phyloP scores from a whole-genome alignment of 2,797 vertebrate species.

The Tarsius wallacei region DNA sequence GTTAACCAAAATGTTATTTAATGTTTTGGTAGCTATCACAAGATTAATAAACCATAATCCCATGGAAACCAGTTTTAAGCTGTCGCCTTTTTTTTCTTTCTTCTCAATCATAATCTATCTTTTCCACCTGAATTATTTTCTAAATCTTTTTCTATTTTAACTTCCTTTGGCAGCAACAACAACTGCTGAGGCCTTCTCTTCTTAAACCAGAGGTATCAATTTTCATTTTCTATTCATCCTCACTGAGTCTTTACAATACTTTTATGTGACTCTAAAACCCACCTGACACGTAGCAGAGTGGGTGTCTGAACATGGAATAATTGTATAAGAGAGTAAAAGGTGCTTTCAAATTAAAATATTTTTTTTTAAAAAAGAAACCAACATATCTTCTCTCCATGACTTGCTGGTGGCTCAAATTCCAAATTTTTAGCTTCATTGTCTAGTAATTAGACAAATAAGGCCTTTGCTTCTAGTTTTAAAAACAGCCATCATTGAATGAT shows the following conservation, averaged over 20 bases:
- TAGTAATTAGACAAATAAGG: not conserved
- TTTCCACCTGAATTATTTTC: constrained; percentile 83
- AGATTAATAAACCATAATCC: not conserved
- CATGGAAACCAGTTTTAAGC: constrained; percentile 62
- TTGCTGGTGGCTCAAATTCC: not conserved
- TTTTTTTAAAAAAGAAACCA: not conserved
- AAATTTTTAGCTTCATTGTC: not conserved
- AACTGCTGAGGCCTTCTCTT: constrained; percentile 98
- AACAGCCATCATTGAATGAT: not conserved
- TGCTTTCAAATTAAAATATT: not conserved
- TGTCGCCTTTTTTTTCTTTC: constrained; percentile 56
- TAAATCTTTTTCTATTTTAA: constrained; percentile 87
- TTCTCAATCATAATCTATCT: constrained; percentile 69
- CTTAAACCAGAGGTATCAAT: constrained; percentile 97
- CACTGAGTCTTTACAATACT: not conserved
- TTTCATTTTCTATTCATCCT: constrained; percentile 79
- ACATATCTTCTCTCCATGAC: not conserved
- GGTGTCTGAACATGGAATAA: not conserved
- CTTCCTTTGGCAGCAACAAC: constrained; percentile 95
- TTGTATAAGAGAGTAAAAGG: not conserved
- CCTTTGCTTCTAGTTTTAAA: not conserved
- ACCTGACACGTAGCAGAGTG: not conserved
- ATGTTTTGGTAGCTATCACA: not conserved
- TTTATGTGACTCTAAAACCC: not conserved
- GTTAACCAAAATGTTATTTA: constrained; percentile 4